A percentile compares a stretch with the other conserved stretches of the same genome.
phyloP scores from a whole-genome alignment of 2,113 vertebrate species.

The Trachemys scripta region DNA sequence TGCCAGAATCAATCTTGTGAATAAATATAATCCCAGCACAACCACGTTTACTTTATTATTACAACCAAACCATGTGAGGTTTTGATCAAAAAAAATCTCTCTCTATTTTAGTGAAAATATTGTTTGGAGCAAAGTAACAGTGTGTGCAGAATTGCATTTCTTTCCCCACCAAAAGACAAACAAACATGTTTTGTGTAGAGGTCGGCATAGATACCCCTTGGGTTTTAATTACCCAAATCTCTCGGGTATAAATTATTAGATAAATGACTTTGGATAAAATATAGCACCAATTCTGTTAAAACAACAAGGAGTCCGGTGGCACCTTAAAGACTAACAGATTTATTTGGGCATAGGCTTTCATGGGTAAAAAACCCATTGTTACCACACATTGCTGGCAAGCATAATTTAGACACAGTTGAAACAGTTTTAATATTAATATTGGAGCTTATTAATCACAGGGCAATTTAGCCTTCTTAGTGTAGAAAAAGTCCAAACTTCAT shows the following conservation, averaged over 20 bases:
- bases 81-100: not conserved
- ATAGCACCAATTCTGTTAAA: not conserved
- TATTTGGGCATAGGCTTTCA: no score
- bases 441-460: not conserved
- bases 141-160: not conserved
- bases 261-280: not conserved
- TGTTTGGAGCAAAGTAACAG: not conserved
- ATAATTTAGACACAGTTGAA: not conserved
- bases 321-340: no score
- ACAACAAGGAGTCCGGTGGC: no score
- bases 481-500: not conserved
- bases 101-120: not conserved
- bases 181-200: not conserved
- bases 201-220: not conserved
- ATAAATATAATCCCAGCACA: not conserved
- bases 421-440: not conserved
- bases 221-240: not conserved
- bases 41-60: not conserved
- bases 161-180: not conserved
- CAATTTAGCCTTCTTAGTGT: not conserved
- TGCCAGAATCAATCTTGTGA: not conserved
- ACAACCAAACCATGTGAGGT: not conserved
- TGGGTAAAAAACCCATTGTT: not conserved
- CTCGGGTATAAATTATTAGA: not conserved
- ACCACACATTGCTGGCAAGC: not conserved